Evolutionary conservation across 1,140 invertebrate genomes (phyloP).

Genomic region (Myzus persicae): DNA sequence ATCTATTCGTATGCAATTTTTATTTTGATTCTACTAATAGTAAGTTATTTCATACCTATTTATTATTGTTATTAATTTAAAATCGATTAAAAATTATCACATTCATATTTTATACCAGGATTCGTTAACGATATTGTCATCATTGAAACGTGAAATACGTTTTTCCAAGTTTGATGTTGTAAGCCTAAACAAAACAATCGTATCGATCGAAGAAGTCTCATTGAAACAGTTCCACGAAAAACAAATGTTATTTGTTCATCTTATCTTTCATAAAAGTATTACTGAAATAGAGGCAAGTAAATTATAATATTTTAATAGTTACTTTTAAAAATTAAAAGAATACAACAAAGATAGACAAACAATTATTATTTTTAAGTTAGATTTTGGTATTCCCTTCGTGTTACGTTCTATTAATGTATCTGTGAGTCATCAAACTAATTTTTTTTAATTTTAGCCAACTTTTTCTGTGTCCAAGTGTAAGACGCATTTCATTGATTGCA

Average conservation of each 20-base stretch:
- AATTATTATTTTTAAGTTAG: no score
- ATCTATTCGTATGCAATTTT: background rate
- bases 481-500: background rate
- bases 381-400: no score
- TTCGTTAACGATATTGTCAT: background rate
- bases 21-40: background rate
- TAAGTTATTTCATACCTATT: slow-evolving; percentile 19
- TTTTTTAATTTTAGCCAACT: background rate
- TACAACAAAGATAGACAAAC: background rate
- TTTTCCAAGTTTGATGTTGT: background rate
- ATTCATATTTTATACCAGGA: background rate
- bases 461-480: background rate
- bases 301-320: background rate
- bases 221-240: background rate
- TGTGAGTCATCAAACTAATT: no score
- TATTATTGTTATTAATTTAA: background rate
- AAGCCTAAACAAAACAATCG: background rate
- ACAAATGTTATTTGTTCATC: background rate
- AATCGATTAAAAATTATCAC: background rate
- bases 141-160: background rate
- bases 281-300: background rate
- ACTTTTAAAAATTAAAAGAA: background rate
- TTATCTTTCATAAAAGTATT: background rate
- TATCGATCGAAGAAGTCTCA: background rate
- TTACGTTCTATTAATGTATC: no score